phyloP scores from a whole-genome alignment of 2,113 vertebrate species.

The Brienomyrus longianalis region DNA sequence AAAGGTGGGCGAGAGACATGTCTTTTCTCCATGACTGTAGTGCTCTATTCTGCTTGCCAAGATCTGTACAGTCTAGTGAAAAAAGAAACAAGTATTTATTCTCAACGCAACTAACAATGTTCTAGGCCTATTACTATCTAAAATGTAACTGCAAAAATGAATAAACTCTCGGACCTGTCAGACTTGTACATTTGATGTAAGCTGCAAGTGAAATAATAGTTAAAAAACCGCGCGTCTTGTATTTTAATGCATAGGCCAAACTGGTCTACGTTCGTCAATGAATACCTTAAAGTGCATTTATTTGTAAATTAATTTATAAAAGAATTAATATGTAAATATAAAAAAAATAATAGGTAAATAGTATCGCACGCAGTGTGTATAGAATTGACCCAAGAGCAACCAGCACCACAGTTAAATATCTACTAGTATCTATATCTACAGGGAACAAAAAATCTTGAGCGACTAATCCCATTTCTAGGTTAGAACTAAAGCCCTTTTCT shows the following conservation, averaged over 20 bases:
- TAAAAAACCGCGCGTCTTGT: background rate
- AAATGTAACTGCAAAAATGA: background rate
- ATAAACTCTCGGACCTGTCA: background rate
- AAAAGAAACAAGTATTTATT: background rate
- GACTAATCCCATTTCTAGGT: background rate
- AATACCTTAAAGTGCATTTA: background rate
- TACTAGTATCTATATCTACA: background rate
- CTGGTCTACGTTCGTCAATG: background rate
- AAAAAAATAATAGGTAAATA: no score
- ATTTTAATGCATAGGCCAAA: background rate
- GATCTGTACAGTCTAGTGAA: background rate
- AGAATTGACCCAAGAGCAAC: background rate
- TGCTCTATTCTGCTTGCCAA: background rate
- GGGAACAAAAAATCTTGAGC: background rate
- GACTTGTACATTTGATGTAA: background rate
- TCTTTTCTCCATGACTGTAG: background rate
- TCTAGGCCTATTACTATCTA: background rate
- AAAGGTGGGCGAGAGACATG: background rate
- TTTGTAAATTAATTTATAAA: background rate
- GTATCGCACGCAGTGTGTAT: background rate
- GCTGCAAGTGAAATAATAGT: background rate
- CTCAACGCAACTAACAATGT: background rate
- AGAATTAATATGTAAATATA: background rate
- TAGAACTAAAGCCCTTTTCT: background rate
- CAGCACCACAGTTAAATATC: background rate